Base-by-base conservation (phyloP, 1,140 invertebrate genomes). In the Drosophila sulfurigaster region DNA sequence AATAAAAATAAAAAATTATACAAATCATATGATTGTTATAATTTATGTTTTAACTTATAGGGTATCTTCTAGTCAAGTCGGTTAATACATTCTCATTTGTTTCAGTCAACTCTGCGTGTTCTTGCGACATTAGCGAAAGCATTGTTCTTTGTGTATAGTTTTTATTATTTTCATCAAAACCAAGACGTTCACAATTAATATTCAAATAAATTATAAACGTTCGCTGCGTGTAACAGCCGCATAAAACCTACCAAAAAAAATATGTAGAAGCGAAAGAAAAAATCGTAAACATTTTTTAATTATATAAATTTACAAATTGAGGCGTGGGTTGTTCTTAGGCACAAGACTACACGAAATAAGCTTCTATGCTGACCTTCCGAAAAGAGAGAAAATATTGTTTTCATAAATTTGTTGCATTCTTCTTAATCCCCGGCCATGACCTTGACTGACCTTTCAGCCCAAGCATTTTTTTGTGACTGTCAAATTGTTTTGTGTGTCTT, bases 111-210 rank as follows among this genome's bases (percentile, higher is more conserved):
- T 67, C 80, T 62, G 82, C 82, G 83, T 87, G 82, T 28, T 68
- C 63, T 35, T 25, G 16, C 45, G 45, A 54, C 63, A 87, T 86
- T 87, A 86, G 73, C 30, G 28, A 73, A 82, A 79, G 13, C 43
- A 52, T 64, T 43, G 43, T 38, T 38, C 13, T 16, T 52, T 30
- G 4, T 63, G 7, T 38, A 63, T 52, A 41, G 13, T 43, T 54
- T 65, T 49, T 75, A 54, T 60, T 52, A 38, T 32, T 60, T 63
- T 73, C 48, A 65, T 74, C 45, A 78, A 69, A 68, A 54, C 35
- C 58, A 76, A 79, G 65, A 72, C 59, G 65, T 28, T 65, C 51
- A 69, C 77, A 73, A 83, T 83, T 85, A 83, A 85, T 83, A 85
- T 85, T 70, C 85, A 45, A 81, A 78, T 85, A 83, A 82, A 82